Evolutionary conservation across 2,888 invertebrate genomes (phyloP).

Genomic region (Netelia fuscicornis): DNA sequence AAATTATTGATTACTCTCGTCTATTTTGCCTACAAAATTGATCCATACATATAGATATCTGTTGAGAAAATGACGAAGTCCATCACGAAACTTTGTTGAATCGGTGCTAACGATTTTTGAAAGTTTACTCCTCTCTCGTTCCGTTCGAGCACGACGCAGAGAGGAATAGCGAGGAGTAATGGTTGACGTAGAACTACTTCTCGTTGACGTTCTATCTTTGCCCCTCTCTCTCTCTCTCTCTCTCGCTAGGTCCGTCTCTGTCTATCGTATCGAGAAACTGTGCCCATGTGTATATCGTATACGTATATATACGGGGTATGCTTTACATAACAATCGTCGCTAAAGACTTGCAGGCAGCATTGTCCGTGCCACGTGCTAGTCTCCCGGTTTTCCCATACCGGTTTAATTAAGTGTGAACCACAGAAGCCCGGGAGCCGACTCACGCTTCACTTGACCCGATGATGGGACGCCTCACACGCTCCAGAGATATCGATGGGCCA

Average conservation of each 20-base stretch:
- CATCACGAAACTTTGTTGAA: conserved; percentile 67
- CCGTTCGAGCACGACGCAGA: conserved; percentile 39
- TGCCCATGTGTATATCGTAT: conserved; percentile 47
- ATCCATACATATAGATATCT: not conserved
- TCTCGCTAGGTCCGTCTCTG: conserved; percentile 42
- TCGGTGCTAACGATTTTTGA: conserved; percentile 71
- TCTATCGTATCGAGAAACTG: conserved; percentile 60
- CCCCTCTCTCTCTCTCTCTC: conserved; percentile 60
- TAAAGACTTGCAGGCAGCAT: conserved; percentile 84
- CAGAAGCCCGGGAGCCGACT: conserved; percentile 81
- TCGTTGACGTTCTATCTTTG: conserved; percentile 47
- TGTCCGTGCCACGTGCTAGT: conserved; percentile 83
- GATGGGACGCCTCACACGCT: conserved; percentile 77
- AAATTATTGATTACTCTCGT: not conserved
- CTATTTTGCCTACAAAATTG: not conserved
- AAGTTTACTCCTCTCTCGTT: conserved; percentile 63
- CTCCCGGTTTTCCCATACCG: conserved; percentile 80
- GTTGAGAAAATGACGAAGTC: conserved; percentile 44
- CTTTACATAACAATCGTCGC: conserved; percentile 85
- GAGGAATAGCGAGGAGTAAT: conserved; percentile 46
- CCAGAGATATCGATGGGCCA: conserved; percentile 66
- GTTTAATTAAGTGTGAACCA: conserved; percentile 85
- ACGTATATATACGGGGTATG: conserved; percentile 78
- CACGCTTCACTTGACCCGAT: conserved; percentile 84
- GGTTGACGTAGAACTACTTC: conserved; percentile 65